Base-by-base conservation (phyloP, 2,797 vertebrate genomes). In the Microcaecilia unicolor region DNA sequence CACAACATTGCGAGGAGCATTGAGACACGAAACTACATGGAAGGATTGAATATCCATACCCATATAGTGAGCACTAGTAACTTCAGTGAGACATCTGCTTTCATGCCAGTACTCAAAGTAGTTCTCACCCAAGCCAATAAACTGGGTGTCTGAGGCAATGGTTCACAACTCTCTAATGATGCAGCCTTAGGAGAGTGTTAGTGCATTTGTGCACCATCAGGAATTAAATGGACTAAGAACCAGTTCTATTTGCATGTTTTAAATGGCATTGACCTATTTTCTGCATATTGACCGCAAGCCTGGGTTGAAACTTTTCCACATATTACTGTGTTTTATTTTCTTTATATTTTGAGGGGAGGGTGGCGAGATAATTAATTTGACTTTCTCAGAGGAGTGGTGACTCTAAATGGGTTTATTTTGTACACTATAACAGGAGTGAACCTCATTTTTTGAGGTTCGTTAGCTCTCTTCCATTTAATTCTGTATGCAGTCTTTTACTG, bases 41-140 rank as follows among this genome's bases (percentile, higher is more conserved):
- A 97, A 34, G 86, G 92, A 10, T 68, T 99, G 45, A 89, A 75
- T 72, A 91, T 95, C 70, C 96, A 99, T 58, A 99, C 93, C 0
- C 95, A 99, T 77, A 93, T 99, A 2, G 92, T 98, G 37, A 89
- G 91, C 74, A 97, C 56, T 76, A 98, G 92, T 81, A 99, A 99
- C 84, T 99, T 99, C 79, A 99, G 96, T 2, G 96, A 99, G 76
- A 99, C 87, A 5, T 99, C 96, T 0, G 92, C 93, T 15, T 99
- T 99, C 70, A 99, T 99, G 96, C 96, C 96, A 0, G 90, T 99
- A 3, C 86, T 99, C 26, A 99, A 99, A 62, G 93, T 98, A 34
- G 89, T 99, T 47, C 83, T 99, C 57, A 98, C 93, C 4, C 93
- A 97, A 56, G 95, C 96, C 70, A 94, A 92, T 35, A 98, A 91